Evolutionary conservation across 2,888 invertebrate species (phyloP).

Genomic region (Mycalesis mineus): DNA sequence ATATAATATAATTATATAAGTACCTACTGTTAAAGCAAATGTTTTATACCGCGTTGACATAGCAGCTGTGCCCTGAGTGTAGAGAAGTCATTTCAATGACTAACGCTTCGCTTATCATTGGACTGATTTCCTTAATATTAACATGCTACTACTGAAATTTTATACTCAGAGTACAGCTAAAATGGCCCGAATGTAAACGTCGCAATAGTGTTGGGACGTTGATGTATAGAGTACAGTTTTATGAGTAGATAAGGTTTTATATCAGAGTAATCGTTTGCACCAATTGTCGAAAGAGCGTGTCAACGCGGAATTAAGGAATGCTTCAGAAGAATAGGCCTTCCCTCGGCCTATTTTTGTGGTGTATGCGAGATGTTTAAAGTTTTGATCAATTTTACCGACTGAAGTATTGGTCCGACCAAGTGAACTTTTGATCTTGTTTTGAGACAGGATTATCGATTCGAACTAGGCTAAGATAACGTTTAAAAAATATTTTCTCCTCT

Average conservation of each 20-base stretch:
- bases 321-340: slow-evolving; percentile 5
- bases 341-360: slow-evolving; percentile 20
- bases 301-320: not conserved
- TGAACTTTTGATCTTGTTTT: slow-evolving; percentile 75
- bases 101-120: too few relatives aligned
- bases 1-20: slow-evolving; percentile 3
- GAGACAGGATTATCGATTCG: slow-evolving; percentile 68
- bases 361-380: slow-evolving; percentile 49
- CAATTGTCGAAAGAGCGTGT: not conserved
- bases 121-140: too few relatives aligned
- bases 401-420: slow-evolving; percentile 78
- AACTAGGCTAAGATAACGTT: slow-evolving; percentile 62
- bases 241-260: slow-evolving; percentile 2
- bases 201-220: not conserved
- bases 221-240: not conserved
- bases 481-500: slow-evolving; percentile 58
- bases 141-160: too few relatives aligned
- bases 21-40: not conserved
- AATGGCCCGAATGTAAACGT: not conserved
- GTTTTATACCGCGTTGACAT: slow-evolving; percentile 8
- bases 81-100: too few relatives aligned
- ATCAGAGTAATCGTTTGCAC: not conserved
- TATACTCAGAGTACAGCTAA: not conserved
- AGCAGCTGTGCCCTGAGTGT: not conserved
- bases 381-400: slow-evolving; percentile 75